These are phyloP conservation scores for Erythrolamprus reginae DNA, from an alignment of 2,113 vertebrate species.

Conservation along the genomic window DNA sequence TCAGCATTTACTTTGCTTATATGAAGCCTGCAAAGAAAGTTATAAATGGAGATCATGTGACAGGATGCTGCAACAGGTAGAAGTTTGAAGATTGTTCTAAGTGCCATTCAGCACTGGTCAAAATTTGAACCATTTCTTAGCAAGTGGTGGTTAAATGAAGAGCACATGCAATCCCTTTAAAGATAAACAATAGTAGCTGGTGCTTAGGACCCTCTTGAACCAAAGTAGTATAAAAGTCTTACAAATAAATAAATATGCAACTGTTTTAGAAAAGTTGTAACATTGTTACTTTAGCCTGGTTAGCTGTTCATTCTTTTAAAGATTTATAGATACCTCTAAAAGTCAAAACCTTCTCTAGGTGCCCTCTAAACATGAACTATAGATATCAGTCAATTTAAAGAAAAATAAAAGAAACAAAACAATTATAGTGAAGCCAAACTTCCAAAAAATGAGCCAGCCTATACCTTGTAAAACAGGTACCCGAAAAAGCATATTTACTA, in stretches of 20 bases:
- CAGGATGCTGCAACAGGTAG: background rate
- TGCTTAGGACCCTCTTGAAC: background rate
- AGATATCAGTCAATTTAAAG: background rate
- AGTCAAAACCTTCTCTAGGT: background rate
- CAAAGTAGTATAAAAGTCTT: background rate
- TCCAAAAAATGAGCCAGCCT: background rate
- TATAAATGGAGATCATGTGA: background rate
- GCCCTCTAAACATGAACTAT: background rate
- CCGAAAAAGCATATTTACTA: too few relatives aligned
- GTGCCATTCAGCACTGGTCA: background rate
- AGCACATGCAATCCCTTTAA: background rate
- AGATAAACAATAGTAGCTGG: background rate
- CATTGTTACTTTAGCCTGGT: background rate
- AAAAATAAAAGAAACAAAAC: background rate
- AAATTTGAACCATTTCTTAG: background rate
- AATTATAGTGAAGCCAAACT: background rate
- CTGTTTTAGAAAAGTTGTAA: background rate
- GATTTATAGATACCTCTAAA: background rate
- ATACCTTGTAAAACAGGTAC: too few relatives aligned
- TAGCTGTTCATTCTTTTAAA: background rate
- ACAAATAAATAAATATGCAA: background rate
- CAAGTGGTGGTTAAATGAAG: background rate
- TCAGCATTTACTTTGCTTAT: background rate
- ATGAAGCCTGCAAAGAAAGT: background rate
- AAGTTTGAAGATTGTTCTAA: background rate